Conservation (phyloP, 2,113 vertebrate genomes). For the Bathybates hornii region DNA sequence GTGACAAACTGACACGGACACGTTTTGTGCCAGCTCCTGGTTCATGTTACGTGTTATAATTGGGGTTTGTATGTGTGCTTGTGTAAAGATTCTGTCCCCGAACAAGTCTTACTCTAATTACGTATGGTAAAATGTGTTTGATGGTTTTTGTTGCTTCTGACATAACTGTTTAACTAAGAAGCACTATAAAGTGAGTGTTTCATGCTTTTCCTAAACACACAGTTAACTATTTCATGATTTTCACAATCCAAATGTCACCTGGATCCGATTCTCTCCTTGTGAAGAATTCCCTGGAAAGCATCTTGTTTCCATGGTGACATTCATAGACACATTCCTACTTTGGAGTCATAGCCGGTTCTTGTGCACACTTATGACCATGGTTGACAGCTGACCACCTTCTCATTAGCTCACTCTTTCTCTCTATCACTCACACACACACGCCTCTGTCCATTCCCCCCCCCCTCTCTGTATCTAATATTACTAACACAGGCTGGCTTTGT, state of each 20-base stretch:
- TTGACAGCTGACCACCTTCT: conserved; percentile 51
- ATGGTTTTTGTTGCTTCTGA: background rate
- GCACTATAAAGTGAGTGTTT: background rate
- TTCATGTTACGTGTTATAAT: conserved; percentile 1
- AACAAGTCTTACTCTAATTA: background rate
- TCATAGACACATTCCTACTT: conserved; percentile 24
- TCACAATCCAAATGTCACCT: background rate
- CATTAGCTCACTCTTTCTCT: conserved; percentile 24
- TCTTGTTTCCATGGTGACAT: background rate
- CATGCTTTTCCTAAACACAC: background rate
- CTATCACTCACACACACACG: background rate
- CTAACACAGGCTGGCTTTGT: background rate
- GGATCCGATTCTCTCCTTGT: background rate
- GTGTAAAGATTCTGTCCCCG: background rate
- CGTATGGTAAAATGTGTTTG: background rate
- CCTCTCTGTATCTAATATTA: conserved; percentile 14
- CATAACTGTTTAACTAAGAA: background rate
- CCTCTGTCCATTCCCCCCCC: background rate
- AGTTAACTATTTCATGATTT: background rate
- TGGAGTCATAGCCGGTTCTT: background rate
- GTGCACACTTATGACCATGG: background rate
- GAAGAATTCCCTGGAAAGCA: background rate
- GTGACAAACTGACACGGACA: conserved; percentile 40
- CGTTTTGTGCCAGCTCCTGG: background rate
- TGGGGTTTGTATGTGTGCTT: background rate